Percentiles rank a stretch among this genome's conserved stretches.
Evolutionary conservation across 2,797 vertebrate genomes (phyloP).

Genomic region (Sebastes trivittatus): DNA sequence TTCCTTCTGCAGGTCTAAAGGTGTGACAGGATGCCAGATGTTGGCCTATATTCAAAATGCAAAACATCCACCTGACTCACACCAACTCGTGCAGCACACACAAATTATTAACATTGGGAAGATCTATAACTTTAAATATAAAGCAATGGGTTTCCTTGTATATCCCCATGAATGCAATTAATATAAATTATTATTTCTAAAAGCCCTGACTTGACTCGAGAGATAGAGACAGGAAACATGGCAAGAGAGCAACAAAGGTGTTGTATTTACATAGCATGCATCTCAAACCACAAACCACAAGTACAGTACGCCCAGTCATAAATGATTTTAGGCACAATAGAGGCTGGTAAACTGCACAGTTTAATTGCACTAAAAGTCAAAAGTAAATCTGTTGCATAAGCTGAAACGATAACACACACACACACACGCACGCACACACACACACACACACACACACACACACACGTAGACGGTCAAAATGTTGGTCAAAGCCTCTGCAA

Average conservation of each 20-base stretch:
- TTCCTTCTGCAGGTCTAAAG: not conserved
- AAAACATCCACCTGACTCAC: constrained; percentile 58
- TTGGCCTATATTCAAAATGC: constrained; percentile 60
- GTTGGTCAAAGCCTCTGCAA: constrained; percentile 59
- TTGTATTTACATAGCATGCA: not conserved
- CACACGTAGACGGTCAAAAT: constrained; percentile 43
- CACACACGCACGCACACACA: constrained; percentile 11
- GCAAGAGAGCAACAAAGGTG: not conserved
- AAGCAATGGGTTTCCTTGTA: not conserved
- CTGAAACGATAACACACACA: not conserved
- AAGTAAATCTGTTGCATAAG: not conserved
- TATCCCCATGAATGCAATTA: not conserved
- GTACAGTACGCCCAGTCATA: not conserved
- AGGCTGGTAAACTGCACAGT: not conserved
- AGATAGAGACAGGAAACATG: constrained; percentile 41
- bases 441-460: constrained; percentile 1
- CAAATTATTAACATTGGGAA: not conserved
- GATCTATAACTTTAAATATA: not conserved
- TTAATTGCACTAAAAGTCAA: not conserved
- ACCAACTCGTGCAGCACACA: not conserved
- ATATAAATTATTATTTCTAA: not conserved
- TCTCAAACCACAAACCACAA: constrained; percentile 52
- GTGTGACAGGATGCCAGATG: constrained; percentile 61
- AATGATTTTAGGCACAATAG: not conserved
- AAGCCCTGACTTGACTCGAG: not conserved